These are phyloP conservation scores for Drosophila kambysellisi DNA, from an alignment of 2,888 invertebrate genomes.

Conservation along the genomic window DNA sequence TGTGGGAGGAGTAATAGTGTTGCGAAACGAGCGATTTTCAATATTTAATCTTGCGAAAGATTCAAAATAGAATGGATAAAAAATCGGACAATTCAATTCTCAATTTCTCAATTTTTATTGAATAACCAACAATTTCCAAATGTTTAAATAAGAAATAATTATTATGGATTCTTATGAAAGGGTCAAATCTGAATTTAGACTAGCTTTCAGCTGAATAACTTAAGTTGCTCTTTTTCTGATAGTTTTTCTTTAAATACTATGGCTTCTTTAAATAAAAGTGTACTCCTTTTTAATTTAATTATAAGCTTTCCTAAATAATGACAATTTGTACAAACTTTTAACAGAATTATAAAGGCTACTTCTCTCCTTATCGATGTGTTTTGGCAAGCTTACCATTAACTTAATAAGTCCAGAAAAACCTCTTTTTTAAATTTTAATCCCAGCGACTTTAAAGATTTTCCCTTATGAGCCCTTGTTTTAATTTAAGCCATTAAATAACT, in stretches of 20 bases:
- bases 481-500: constrained; percentile 8
- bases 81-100: not conserved
- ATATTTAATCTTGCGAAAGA: no score
- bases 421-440: not conserved
- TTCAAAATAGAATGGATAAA: not conserved
- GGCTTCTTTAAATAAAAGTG: not conserved
- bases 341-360: not conserved
- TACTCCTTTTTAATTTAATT: not conserved
- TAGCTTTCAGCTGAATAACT: not conserved
- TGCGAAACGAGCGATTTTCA: not conserved
- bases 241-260: not conserved
- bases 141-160: not conserved
- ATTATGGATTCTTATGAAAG: not conserved
- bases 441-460: not conserved
- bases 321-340: not conserved
- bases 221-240: not conserved
- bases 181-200: not conserved
- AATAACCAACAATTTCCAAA: not conserved
- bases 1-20: not conserved
- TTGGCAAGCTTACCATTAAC: not conserved
- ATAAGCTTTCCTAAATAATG: not conserved
- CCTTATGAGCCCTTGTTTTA: not conserved
- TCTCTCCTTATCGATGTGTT: not conserved
- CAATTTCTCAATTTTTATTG: not conserved
- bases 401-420: not conserved